Evolutionary conservation across 2,113 vertebrate species (phyloP), one percentile per base, ranked within the genome.

Genomic region (Helogale parvula): DNA sequence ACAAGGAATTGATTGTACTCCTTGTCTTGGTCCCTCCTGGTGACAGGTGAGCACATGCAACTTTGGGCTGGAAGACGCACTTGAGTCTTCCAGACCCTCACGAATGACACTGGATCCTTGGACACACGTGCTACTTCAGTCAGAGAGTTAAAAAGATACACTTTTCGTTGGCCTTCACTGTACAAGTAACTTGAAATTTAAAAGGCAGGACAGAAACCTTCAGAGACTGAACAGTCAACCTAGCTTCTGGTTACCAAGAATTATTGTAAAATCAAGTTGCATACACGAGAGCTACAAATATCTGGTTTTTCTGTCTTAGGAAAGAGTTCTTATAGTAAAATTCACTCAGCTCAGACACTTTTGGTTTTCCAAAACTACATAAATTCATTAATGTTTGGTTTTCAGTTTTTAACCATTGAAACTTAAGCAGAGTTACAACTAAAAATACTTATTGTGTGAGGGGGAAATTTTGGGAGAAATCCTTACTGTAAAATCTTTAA

Each of bases 11-110:
- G 45, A 47, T 47, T 47, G 45, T 47, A 47, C 45, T 66, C 16
- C 27, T 23, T 29, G 12, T 29, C 63, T 4, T 10, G 0, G 5
- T 45, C 35, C 54, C 3, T 10, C 23, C 25, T 0, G 8, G 23
- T 6, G 2, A 79, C 45, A 0, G 5, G 57, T 3, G 10, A 33
- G 41, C 41, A 71, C 57, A 31, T 0, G 0, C 0, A 0, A 38
- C 47, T 74, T 45, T 0, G 0, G 41, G 23, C 57, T 14, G 47
- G 19, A 92, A 69, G 29, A 29, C 1, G 10, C 79, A 10, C 29
- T 41, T 3, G 88, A 68, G 10, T 29, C 52, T 33, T 38, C 35
- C 57, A 13, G 41, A 52, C 25, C 33, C 23, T 77, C 68, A n/a
- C 1, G 6, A 52, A 41, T 14, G 35, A 81, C 63, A 33, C 11